Percentiles rank a stretch among this genome's conserved stretches.
These are phyloP conservation scores for Orientallactaga sibirica DNA, from an alignment of 2,797 vertebrate genomes.

Conservation along the genomic window DNA sequence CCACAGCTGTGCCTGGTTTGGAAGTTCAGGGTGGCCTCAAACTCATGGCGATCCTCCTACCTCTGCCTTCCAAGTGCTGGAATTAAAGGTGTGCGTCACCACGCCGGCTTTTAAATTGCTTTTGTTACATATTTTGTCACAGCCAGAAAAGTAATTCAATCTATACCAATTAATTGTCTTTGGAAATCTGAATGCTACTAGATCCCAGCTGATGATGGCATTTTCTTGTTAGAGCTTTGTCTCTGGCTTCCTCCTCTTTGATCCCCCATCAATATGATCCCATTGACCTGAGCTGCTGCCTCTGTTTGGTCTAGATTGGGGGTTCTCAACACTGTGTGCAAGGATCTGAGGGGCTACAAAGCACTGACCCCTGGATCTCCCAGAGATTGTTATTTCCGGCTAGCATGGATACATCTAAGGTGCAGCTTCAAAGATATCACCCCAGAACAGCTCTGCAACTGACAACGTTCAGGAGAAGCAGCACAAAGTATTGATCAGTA, in stretches of 20 bases:
- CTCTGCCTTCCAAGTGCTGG: too few relatives aligned
- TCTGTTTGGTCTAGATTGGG: not conserved
- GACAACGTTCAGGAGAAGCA: slow-evolving; percentile 32
- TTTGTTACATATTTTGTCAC: not conserved
- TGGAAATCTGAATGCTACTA: not conserved
- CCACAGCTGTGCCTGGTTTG: too few relatives aligned
- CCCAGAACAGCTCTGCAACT: slow-evolving; percentile 47
- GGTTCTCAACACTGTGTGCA: not conserved
- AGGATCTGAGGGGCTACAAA: not conserved
- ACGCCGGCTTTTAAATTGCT: too few relatives aligned
- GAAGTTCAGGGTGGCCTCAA: too few relatives aligned
- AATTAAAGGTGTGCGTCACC: too few relatives aligned
- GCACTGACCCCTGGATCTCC: not conserved
- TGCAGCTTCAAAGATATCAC: not conserved
- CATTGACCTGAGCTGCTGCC: not conserved
- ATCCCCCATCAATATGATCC: not conserved
- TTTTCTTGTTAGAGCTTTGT: slow-evolving; percentile 5
- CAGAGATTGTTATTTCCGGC: not conserved
- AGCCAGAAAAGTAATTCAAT: not conserved
- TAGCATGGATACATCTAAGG: not conserved
- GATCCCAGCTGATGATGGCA: not conserved
- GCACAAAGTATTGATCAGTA: not conserved
- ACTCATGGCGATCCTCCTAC: not conserved
- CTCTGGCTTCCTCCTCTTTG: not conserved
- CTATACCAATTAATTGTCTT: not conserved